Conservation (phyloP, 2,888 invertebrate species). For the Blastobasis adustella region DNA sequence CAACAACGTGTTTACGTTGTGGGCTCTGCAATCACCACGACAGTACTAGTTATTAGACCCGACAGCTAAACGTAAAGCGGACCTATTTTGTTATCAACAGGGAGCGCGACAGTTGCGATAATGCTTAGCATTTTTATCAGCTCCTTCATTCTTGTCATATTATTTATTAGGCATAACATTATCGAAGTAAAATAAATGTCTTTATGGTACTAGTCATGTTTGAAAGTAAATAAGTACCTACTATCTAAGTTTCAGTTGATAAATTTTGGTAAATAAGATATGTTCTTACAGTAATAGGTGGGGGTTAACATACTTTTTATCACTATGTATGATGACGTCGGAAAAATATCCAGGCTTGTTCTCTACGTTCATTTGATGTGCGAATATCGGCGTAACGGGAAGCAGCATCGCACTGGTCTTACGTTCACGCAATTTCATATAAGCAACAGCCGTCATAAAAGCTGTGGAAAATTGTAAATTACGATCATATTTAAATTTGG, state of each 20-base stretch:
- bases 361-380: conserved; percentile 70
- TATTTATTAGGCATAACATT: no score
- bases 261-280: no score
- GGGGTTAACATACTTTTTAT: conserved; percentile 64
- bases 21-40: conserved; percentile 52
- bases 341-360: conserved; percentile 75
- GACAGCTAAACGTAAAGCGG: conserved; percentile 32
- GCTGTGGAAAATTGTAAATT: conserved; percentile 43
- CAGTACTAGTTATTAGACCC: conserved; percentile 26
- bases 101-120: no score
- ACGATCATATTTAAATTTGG: not conserved
- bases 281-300: no score
- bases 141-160: no score
- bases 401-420: conserved; percentile 60
- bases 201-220: no score
- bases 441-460: conserved; percentile 74
- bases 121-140: no score
- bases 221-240: no score
- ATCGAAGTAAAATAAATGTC: no score
- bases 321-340: conserved; percentile 75
- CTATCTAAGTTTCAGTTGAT: no score
- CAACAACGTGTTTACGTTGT: conserved; percentile 70
- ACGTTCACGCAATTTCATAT: conserved; percentile 58
- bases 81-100: no score
- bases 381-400: conserved; percentile 74